A percentile compares a stretch with the other conserved stretches of the same genome.
Evolutionary conservation across 1,140 invertebrate genomes (phyloP).

Genomic region (Diabrotica virgifera): DNA sequence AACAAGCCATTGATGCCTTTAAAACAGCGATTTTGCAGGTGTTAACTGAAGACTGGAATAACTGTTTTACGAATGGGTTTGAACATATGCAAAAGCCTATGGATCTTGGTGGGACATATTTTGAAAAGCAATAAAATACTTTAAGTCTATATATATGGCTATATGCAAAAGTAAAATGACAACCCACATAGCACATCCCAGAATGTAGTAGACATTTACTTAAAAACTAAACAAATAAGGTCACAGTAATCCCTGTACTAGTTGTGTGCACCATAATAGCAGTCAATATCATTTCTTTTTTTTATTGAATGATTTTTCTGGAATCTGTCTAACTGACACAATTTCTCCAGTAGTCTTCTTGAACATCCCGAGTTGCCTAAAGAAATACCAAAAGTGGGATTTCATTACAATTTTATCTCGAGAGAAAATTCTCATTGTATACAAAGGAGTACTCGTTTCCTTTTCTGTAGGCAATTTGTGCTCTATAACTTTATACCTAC

Average conservation of each 20-base stretch:
- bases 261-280: conserved; percentile 97
- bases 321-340: conserved; percentile 81
- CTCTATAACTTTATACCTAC: conserved; percentile 97
- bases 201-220: no score
- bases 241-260: conserved; percentile 99
- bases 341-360: conserved; percentile 99
- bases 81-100: no score
- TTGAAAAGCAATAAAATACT: no score
- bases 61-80: no score
- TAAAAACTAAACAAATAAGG: no score
- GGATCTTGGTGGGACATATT: no score
- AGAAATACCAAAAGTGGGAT: conserved; percentile 99
- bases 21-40: no score
- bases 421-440: conserved; percentile 99
- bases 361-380: conserved; percentile 95
- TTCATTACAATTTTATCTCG: conserved; percentile 97
- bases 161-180: no score
- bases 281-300: conserved; percentile 99
- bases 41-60: no score
- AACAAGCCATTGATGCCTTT: no score
- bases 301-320: conserved; percentile 86
- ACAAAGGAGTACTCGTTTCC: conserved; percentile 88
- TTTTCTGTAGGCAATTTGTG: conserved; percentile 92
- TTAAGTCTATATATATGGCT: no score
- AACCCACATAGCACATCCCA: no score